phyloP scores from a whole-genome alignment of 2,113 vertebrate genomes.

The Pelmatolapia mariae region DNA sequence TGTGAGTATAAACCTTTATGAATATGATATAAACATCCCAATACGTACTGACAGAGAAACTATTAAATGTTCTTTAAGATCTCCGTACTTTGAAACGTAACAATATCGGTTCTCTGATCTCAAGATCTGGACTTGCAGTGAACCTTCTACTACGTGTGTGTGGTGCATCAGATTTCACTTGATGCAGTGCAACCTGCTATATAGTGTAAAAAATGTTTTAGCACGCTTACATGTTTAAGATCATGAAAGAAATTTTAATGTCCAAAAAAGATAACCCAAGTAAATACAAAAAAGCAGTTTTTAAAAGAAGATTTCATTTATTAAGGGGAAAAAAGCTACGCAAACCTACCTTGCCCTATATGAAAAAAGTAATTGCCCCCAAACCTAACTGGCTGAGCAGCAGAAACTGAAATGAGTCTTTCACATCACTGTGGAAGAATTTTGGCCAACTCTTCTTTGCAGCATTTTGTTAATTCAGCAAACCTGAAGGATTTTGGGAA shows the following conservation, averaged over 20 bases:
- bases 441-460: background rate
- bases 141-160: background rate
- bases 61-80: background rate
- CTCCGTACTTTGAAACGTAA: background rate
- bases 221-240: background rate
- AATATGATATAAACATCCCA: background rate
- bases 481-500: fast-evolving
- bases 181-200: background rate
- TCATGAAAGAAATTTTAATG: background rate
- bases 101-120: fast-evolving
- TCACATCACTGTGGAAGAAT: background rate
- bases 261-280: fast-evolving
- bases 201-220: background rate
- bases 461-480: background rate
- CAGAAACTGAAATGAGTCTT: background rate
- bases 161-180: background rate
- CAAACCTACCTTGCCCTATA: background rate
- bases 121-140: background rate
- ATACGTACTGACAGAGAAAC: background rate
- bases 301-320: background rate
- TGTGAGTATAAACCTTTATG: background rate
- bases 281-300: background rate
- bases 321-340: background rate
- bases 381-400: background rate
- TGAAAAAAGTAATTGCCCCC: background rate